phyloP scores from a whole-genome alignment of 2,888 invertebrate species.

The Aplocera efformata region DNA sequence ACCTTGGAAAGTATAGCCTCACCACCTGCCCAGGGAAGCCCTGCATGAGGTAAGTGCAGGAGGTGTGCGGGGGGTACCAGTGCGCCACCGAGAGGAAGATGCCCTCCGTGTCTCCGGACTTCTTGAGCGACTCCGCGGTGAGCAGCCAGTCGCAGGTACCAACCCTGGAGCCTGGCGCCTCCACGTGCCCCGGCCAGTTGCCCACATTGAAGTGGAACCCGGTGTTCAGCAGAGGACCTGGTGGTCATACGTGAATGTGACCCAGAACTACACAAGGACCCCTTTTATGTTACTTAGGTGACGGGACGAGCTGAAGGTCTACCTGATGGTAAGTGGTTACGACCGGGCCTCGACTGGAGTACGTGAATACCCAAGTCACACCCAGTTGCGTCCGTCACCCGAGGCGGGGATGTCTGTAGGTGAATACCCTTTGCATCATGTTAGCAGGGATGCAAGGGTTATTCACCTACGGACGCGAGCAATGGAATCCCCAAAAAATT shows the following conservation, averaged over 20 bases:
- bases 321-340: too few relatives aligned
- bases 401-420: too few relatives aligned
- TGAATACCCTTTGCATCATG: too few relatives aligned
- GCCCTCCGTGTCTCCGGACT: slow-evolving; percentile 90
- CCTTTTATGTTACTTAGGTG: too few relatives aligned
- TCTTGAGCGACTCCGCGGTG: slow-evolving; percentile 88
- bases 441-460: too few relatives aligned
- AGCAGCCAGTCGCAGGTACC: slow-evolving; percentile 94
- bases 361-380: too few relatives aligned
- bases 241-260: background rate
- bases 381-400: too few relatives aligned
- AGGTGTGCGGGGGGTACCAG: slow-evolving; percentile 96
- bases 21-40: slow-evolving; percentile 93
- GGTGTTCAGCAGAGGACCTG: slow-evolving; percentile 92
- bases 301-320: too few relatives aligned
- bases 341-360: too few relatives aligned
- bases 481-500: too few relatives aligned
- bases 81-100: slow-evolving; percentile 95
- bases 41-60: slow-evolving; percentile 94
- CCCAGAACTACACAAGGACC: background rate
- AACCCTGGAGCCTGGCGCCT: slow-evolving; percentile 91
- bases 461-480: too few relatives aligned
- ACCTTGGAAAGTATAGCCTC: slow-evolving; percentile 94
- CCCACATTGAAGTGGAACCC: slow-evolving; percentile 97
- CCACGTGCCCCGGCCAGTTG: slow-evolving; percentile 95